Conservation (phyloP, 2,888 invertebrate genomes). For the Abscondita cerata region DNA sequence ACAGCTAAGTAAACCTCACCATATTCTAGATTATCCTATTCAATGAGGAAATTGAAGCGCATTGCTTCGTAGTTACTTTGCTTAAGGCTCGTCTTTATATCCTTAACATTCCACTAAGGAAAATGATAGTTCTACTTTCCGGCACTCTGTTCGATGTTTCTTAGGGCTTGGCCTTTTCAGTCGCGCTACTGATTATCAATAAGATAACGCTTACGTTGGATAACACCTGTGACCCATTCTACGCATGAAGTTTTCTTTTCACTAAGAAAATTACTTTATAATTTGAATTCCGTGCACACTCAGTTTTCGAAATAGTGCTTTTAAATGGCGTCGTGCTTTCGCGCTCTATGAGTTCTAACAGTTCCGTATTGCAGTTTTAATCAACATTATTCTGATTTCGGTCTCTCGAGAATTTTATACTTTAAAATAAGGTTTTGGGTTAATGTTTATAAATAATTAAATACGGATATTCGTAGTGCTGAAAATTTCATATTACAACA, state of each 20-base stretch:
- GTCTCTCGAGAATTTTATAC: slow-evolving; percentile 16
- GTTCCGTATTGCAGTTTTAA: slow-evolving; percentile 15
- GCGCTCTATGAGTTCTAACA: slow-evolving; percentile 17
- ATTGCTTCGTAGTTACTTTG: slow-evolving; percentile 41
- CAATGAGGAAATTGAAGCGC: slow-evolving; percentile 42
- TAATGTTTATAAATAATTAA: slow-evolving; percentile 2
- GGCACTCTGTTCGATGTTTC: slow-evolving; percentile 40
- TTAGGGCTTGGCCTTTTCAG: slow-evolving; percentile 42
- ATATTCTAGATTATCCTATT: slow-evolving; percentile 42
- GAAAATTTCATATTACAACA: no score
- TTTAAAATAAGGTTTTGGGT: slow-evolving; percentile 2
- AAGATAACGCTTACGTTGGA: slow-evolving; percentile 41
- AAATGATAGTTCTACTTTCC: slow-evolving; percentile 48
- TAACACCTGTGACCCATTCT: slow-evolving; percentile 39
- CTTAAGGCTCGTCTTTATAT: slow-evolving; percentile 46
- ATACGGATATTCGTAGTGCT: no score
- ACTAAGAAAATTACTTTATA: slow-evolving; percentile 29
- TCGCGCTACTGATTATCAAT: slow-evolving; percentile 46
- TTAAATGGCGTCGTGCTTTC: slow-evolving; percentile 22
- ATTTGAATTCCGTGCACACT: slow-evolving; percentile 29
- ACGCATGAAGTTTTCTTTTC: slow-evolving; percentile 28
- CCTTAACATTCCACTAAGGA: slow-evolving; percentile 47
- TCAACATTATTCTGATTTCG: slow-evolving; percentile 18
- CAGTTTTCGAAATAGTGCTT: slow-evolving; percentile 20
- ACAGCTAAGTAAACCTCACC: slow-evolving; percentile 34